Evolutionary conservation across 1,140 invertebrate species (phyloP), one percentile per base, ranked within the genome.

Genomic region (Drosophila pectinifera): DNA sequence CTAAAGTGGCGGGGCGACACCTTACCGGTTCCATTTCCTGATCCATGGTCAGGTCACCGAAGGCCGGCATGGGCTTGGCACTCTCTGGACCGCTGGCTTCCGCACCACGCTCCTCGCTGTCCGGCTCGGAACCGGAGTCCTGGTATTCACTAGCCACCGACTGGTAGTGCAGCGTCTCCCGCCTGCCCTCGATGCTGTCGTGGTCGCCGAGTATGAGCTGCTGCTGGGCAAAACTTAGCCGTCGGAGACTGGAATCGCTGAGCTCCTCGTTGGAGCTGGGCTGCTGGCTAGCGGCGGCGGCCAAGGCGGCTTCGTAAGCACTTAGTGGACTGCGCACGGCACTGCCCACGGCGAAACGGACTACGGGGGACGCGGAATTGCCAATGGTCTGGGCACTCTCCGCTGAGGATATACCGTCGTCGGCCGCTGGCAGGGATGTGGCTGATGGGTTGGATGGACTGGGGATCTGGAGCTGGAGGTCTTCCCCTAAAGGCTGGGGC

Each of bases 41-140:
- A 69, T 93, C 93, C 78, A 93, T 84, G 54, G 93, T 93, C 64
- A 93, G 85, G 78, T 93, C 92, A 55, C 93, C 93, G 78, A 93
- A 93, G 63, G 93, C 93, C 45, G 93, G 93, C 93, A 93, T 93
- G 53, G 83, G 68, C 61, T 72, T 82, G 51, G 48, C 56, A 31
- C 31, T 46, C 22, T 51, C 48, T 26, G 59, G 38, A 22, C 56
- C 18, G 20, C 31, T 56, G 41, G 68, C 54, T 41, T 82, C 49
- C 53, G 54, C 39, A 36, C 31, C 49, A 10, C 49, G 13, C 51
- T 76, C 57, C 39, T 58, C 75, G 34, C 48, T 69, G 5, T 78
- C 69, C 31, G 89, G 81, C 42, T 70, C 70, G 13, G 79, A 78
- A 0, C 13, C 55, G 6, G 70, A 78, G 58, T 84, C 75, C 54